Conservation (phyloP, 1,140 invertebrate genomes). For the Aphelenchoides fujianensis region DNA sequence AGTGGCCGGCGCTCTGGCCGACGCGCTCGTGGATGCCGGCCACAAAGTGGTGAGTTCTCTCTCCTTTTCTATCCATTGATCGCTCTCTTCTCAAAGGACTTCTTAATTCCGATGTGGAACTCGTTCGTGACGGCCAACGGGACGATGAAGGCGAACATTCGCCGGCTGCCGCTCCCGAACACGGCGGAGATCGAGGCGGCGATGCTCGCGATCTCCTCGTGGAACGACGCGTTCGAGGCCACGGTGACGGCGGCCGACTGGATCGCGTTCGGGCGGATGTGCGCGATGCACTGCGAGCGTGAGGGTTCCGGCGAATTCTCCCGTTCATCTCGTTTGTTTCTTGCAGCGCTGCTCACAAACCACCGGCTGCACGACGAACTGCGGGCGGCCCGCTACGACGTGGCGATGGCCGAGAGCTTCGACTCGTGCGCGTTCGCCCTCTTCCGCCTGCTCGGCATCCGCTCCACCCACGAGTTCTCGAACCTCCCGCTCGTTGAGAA, state of each 20-base stretch:
- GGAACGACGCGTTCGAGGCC: background rate
- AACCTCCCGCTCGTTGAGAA: background rate
- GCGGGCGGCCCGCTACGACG: background rate
- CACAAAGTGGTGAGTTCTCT: slow-evolving; percentile 10
- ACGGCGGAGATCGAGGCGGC: background rate
- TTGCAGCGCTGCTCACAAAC: background rate
- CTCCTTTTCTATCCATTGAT: background rate
- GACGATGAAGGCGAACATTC: background rate
- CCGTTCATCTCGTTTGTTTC: background rate
- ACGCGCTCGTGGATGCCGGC: background rate
- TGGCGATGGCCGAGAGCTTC: background rate
- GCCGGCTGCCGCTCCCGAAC: background rate
- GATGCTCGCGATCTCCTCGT: background rate
- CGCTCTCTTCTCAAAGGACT: background rate
- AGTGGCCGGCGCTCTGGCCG: background rate
- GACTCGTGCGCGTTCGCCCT: background rate
- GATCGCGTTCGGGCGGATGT: background rate
- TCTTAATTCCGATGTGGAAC: slow-evolving; percentile 11
- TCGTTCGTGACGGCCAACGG: background rate
- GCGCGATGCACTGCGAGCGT: background rate
- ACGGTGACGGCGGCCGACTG: background rate
- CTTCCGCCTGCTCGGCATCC: background rate
- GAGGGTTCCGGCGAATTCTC: background rate
- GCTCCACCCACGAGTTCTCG: background rate
- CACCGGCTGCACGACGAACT: background rate